Percentiles rank a stretch among this genome's conserved stretches.
Conservation (phyloP, 1,140 invertebrate species). For the Zaprionus vittiger region DNA sequence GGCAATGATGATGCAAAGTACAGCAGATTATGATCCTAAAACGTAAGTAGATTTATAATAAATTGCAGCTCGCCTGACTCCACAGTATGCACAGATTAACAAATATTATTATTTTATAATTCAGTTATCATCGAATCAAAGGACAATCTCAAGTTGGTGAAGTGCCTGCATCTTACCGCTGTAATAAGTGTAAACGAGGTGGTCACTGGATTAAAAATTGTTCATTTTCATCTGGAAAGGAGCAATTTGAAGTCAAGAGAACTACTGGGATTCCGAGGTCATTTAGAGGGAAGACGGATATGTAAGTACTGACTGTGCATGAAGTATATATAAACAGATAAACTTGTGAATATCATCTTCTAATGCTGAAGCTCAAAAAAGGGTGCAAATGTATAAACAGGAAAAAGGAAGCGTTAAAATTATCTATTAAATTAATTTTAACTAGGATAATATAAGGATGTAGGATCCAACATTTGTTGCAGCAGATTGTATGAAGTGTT, state of each 20-base stretch:
- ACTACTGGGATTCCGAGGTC: slow-evolving; percentile 99
- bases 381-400: too few relatives aligned
- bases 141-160: slow-evolving; percentile 94
- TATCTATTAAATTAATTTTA: too few relatives aligned
- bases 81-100: background rate
- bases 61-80: too few relatives aligned
- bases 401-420: too few relatives aligned
- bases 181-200: slow-evolving; percentile 95
- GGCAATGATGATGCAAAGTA: slow-evolving; percentile 98
- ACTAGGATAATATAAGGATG: too few relatives aligned
- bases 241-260: slow-evolving; percentile 92
- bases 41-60: slow-evolving; percentile 89
- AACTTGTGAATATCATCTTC: background rate
- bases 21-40: slow-evolving; percentile 97
- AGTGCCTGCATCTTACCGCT: slow-evolving; percentile 95
- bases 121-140: slow-evolving; percentile 94
- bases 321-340: background rate
- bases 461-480: too few relatives aligned
- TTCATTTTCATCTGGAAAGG: slow-evolving; percentile 86
- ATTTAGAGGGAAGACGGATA: slow-evolving; percentile 91
- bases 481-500: too few relatives aligned
- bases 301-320: slow-evolving; percentile 32
- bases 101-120: background rate
- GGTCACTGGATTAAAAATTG: slow-evolving; percentile 99
- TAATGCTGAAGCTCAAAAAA: too few relatives aligned